These are phyloP conservation scores for Microcebus murinus DNA, from an alignment of 2,113 vertebrate genomes.

Conservation along the genomic window DNA sequence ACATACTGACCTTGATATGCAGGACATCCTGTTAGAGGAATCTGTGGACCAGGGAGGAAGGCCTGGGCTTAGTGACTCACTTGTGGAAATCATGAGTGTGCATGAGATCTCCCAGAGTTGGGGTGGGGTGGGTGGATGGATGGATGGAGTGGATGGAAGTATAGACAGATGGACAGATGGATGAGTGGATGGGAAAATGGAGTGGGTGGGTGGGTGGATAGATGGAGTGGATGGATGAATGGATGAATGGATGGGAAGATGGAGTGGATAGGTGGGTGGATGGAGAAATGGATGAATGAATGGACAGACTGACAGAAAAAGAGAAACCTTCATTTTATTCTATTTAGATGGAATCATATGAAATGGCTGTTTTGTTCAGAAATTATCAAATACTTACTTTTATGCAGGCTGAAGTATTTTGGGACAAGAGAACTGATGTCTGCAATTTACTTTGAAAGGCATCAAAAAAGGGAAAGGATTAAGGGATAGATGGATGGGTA, in stretches of 20 bases:
- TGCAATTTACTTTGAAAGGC: neutral
- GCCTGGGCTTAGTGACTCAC: neutral
- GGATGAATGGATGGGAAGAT: neutral
- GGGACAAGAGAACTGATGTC: neutral
- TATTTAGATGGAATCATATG: neutral
- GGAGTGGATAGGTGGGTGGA: neutral
- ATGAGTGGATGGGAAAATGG: neutral
- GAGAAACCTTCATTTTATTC: constrained; percentile 18
- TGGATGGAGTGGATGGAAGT: no score
- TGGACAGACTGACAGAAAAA: neutral
- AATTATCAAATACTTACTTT: neutral
- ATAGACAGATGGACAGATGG: no score
- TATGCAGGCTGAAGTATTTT: neutral
- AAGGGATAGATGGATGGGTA: neutral
- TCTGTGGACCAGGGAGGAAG: neutral
- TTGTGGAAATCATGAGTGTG: neutral
- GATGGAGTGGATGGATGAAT: no score
- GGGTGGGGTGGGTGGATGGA: neutral
- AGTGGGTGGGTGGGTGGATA: no score
- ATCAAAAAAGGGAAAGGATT: neutral
- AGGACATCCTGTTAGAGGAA: neutral
- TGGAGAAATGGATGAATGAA: neutral
- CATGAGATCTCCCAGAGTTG: neutral
- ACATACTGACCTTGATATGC: neutral
- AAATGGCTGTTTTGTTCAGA: neutral